phyloP scores from a whole-genome alignment of 2,888 invertebrate genomes.

The Rotaria macrura region DNA sequence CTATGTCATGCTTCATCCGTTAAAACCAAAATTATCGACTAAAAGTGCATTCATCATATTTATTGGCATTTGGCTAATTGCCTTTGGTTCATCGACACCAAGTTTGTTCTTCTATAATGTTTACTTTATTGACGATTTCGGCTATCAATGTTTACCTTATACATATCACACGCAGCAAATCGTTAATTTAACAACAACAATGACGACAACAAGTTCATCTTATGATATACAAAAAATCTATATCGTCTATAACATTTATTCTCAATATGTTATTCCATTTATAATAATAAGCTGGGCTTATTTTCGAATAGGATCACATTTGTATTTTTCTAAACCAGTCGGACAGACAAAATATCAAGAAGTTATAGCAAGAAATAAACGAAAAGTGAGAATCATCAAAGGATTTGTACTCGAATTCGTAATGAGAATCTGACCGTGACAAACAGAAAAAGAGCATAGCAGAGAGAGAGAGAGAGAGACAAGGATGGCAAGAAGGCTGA shows the following conservation, averaged over 20 bases:
- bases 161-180: not conserved
- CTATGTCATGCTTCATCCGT: conserved; percentile 50
- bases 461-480: too few relatives aligned
- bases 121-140: conserved; percentile 27
- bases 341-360: conserved; percentile 68
- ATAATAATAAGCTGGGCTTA: conserved; percentile 72
- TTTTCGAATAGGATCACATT: conserved; percentile 64
- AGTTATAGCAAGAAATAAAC: conserved; percentile 67
- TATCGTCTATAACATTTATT: conserved; percentile 15
- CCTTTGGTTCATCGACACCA: conserved; percentile 56
- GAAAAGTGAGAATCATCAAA: conserved; percentile 60
- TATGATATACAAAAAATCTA: not conserved
- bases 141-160: conserved; percentile 26
- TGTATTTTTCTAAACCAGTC: conserved; percentile 69
- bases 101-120: conserved; percentile 53
- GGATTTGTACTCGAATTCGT: too few relatives aligned
- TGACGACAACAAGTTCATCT: not conserved
- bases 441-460: too few relatives aligned
- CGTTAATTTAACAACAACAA: conserved; percentile 1
- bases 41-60: conserved; percentile 64
- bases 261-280: conserved; percentile 66
- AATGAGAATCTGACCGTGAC: too few relatives aligned
- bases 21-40: conserved; percentile 61
- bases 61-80: conserved; percentile 64
- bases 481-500: too few relatives aligned